Base-by-base conservation (phyloP, 2,888 invertebrate genomes). In the Cerceris rybyensis region DNA sequence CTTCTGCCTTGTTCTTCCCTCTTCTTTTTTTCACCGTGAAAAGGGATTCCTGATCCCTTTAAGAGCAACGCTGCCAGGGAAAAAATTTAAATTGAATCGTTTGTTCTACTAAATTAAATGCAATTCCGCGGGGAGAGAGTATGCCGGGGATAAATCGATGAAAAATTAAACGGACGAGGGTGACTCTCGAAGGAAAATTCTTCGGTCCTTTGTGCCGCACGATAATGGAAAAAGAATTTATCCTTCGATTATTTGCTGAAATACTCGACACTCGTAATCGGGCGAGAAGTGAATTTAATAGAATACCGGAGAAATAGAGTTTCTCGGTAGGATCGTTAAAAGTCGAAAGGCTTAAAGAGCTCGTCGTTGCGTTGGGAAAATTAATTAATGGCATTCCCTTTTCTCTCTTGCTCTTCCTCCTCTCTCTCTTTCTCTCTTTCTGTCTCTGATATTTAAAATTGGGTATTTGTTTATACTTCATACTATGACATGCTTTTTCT, bases 1-100 rank as follows among this genome's bases (percentile, higher is more conserved):
- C 28, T 28, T 28, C 28, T n/a, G n/a, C n/a, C n/a, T 28, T 28
- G 28, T 28, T 28, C 28, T 28, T 28, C 28, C 4, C 28, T 28
- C 28, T 28, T 28, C 28, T 28, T 50, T 43, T 9, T 52, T 52
- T 5, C n/a, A 7, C 7, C 54, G 8, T 8, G 43, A 16, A 50
- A 49, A 42, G 43, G 64, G 49, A 71, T 76, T 60, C 46, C 61
- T 65, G 57, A 60, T 54, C 65, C 68, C 41, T 42, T 28, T 41
- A 28, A 52, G 14, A 60, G 59, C 9, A 28, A 28, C 28, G 28
- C 28, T 28, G 28, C 28, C 28, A 13, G 50, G 66, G 13, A 7
- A 13, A 57, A 52, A 63, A 78, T 78, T 78, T 63, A 79, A 79
- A 79, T 79, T 73, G 70, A 74, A 74, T 78, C 70, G 74, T 74